Evolutionary conservation across 2,113 vertebrate species (phyloP).

Genomic region (Macrotis lagotis): DNA sequence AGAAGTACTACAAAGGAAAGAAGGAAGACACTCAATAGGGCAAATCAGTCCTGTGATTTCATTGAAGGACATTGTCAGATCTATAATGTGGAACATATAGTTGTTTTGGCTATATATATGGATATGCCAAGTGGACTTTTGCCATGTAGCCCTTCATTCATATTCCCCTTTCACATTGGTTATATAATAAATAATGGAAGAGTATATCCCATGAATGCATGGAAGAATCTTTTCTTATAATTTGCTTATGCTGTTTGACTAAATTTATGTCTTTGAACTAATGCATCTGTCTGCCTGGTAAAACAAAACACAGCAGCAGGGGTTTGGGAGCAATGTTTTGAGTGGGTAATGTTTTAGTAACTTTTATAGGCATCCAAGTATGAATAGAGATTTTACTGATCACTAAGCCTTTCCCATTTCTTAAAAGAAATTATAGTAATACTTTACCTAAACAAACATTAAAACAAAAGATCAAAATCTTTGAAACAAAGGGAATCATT

Average conservation of each 20-base stretch:
- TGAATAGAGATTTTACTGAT: background rate
- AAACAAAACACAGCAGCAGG: background rate
- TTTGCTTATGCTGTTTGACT: background rate
- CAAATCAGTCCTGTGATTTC: background rate
- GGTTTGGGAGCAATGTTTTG: background rate
- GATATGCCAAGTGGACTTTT: background rate
- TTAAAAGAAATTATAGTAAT: background rate
- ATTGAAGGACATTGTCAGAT: background rate
- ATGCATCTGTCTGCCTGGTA: background rate
- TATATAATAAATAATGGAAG: background rate
- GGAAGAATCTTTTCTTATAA: background rate
- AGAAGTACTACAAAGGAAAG: background rate
- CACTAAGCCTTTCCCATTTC: background rate
- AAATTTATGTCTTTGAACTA: background rate
- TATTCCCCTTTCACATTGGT: background rate
- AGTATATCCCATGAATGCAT: background rate
- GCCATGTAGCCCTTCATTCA: background rate
- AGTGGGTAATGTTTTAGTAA: background rate
- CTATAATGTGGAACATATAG: background rate
- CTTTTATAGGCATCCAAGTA: background rate
- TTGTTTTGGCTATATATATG: background rate
- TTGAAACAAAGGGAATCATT: background rate
- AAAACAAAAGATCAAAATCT: background rate
- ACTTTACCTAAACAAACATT: background rate
- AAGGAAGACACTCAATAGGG: background rate